phyloP scores from a whole-genome alignment of 1,140 invertebrate species.

The Homarus americanus region DNA sequence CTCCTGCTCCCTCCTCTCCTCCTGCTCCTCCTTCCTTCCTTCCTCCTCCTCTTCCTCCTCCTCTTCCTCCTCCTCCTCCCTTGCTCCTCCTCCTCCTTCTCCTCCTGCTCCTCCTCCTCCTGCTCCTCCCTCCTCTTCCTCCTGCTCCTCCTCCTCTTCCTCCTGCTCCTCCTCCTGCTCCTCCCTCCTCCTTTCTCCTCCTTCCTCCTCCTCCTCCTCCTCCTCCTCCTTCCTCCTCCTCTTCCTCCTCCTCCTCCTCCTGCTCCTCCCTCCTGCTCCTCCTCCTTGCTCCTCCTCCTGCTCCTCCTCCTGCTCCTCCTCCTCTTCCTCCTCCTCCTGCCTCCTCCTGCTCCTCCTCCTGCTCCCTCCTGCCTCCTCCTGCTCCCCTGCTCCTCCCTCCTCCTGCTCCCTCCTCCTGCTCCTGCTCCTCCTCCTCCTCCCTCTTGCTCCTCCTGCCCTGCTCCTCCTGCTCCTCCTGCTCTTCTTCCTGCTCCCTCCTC shows the following conservation, averaged over 20 bases:
- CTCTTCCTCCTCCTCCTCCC: background rate
- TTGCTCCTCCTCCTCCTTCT: background rate
- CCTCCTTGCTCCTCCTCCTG: background rate
- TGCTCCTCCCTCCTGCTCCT: too few species aligned
- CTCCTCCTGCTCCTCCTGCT: background rate
- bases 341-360: too few species aligned
- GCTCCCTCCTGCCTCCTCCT: too few species aligned
- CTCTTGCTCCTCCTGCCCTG: too few species aligned
- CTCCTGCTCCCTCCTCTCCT: background rate
- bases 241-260: background rate
- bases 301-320: background rate
- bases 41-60: background rate
- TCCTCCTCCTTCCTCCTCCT: too few species aligned
- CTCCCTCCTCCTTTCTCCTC: background rate
- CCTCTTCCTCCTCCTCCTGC: too few species aligned
- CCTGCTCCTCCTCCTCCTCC: background rate
- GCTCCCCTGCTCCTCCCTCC: too few species aligned
- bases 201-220: background rate
- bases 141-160: too few species aligned
- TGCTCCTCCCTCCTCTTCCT: background rate
- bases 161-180: too few species aligned
- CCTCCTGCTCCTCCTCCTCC: background rate
- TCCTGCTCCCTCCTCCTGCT: background rate
- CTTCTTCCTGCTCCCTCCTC: too few species aligned
- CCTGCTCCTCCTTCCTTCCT: background rate